phyloP scores from a whole-genome alignment of 2,797 vertebrate genomes.

The Chromis chromis region DNA sequence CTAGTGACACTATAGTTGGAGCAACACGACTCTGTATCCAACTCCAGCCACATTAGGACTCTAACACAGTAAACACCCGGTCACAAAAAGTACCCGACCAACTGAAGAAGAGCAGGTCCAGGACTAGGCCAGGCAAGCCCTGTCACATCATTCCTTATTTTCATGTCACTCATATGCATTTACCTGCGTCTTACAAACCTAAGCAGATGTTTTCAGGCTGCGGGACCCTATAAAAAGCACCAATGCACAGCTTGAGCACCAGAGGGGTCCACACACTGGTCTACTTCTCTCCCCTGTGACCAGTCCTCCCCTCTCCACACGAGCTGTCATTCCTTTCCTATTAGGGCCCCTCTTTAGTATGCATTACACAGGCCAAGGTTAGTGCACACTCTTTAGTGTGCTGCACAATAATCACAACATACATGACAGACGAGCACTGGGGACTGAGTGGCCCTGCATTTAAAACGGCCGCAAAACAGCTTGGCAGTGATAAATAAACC shows the following conservation, averaged over 20 bases:
- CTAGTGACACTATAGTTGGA: neutral
- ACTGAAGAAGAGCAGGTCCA: constrained; percentile 45
- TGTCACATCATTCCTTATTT: constrained; percentile 42
- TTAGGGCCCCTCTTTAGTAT: constrained; percentile 52
- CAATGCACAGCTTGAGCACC: constrained; percentile 68
- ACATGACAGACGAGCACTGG: constrained; percentile 49
- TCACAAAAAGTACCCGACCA: constrained; percentile 12
- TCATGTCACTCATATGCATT: constrained; percentile 46
- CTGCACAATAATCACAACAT: constrained; percentile 57
- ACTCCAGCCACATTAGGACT: constrained; percentile 11
- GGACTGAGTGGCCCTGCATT: constrained; percentile 52
- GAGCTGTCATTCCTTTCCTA: constrained; percentile 56
- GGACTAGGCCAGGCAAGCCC: constrained; percentile 8
- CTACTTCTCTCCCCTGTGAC: constrained; percentile 40
- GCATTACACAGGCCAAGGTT: constrained; percentile 43
- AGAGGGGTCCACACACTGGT: constrained; percentile 53
- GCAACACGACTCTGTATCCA: constrained; percentile 20
- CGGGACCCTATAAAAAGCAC: constrained; percentile 65
- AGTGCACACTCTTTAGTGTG: constrained; percentile 40
- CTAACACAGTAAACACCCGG: constrained; percentile 20
- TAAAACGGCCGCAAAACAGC: constrained; percentile 54
- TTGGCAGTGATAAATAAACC: constrained; percentile 76
- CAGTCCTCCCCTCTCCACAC: constrained; percentile 53
- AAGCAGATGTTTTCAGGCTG: constrained; percentile 21
- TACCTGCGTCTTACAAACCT: constrained; percentile 34